Evolutionary conservation across 2,797 vertebrate species (phyloP), one percentile per base, ranked within the genome.

Genomic region (Nannoperca australis): DNA sequence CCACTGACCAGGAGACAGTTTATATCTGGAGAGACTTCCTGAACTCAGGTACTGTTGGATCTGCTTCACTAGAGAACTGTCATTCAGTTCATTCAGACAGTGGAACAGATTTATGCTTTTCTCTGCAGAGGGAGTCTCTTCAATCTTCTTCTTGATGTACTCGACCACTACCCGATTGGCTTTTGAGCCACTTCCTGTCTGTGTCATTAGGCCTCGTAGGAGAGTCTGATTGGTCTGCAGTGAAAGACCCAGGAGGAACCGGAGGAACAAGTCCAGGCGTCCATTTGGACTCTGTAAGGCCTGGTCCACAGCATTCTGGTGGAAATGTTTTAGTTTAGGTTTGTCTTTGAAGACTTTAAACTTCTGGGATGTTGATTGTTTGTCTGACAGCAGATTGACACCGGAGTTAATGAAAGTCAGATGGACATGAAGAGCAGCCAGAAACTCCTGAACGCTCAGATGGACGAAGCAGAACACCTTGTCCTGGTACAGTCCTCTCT

Each of bases 391-490:
- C 27, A 27, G 59, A 51, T 63, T 83, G 36, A 77, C 2, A 2
- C 70, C 38, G 8, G 24, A 8, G 66, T 56, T 51, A 2, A 24
- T 53, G 22, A 84, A 70, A 3, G 73, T 76, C 64, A 80, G 59
- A 32, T 59, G 56, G 40, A 80, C 77, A 42, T 84, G 54, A 42
- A 80, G 82, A 56, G 69, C 82, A 42, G 82, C 82, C 17, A 84
- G 59, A 76, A 84, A 84, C 73, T 76, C 79, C 42, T 77, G 78
- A 77, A 80, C 0, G 0, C 78, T 85, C 40, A 85, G 78, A 67
- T 85, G 82, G 0, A 84, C 66, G 0, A 85, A 85, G 24, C 64
- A 71, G 56, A 55, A 85, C 0, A 85, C 70, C 58, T 22, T 78
- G 5, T 75, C 18, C 2, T 71, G 9, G 20, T 42, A 47, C 14